Base-by-base conservation (phyloP, 1,140 invertebrate genomes). In the Hypothenemus hampei region DNA sequence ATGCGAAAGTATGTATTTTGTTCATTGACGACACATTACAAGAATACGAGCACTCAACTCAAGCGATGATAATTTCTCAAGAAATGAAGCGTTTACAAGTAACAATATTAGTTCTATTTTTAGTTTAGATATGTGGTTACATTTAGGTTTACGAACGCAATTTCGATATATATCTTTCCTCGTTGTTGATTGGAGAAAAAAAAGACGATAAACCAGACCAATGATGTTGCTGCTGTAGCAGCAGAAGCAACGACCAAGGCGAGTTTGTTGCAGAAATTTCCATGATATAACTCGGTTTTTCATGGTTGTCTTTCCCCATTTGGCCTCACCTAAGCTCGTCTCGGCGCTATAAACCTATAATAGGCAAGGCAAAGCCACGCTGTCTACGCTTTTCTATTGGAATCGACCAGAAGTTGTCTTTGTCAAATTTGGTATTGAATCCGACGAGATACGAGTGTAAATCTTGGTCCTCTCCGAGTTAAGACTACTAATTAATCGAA, bases 391-490 rank as follows among this genome's bases (percentile, higher is more conserved):
- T 68, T 70, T 70, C 68, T 65, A 70, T 66, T 63, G 62, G 64
- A 66, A 67, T 66, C 63, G 66, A 64, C 47, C 29, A 59, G 66
- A 63, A 69, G 62, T 61, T 55, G 68, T 65, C 68, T 66, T 67
- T 63, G 62, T 67, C 69, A 68, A 69, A 71, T 71, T 71, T 71
- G 69, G 69, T 67, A 71, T 67, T 60, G 65, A 61, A 62, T 65
- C 63, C 61, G 49, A 62, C 60, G 63, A 61, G 61, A 62, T 61
- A 65, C 65, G 67, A 60, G 64, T 64, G 65, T 68, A 70, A 67
- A 69, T 66, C 65, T 67, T 63, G 51, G 62, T 52, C 60, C 49
- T 35, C 31, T 59, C 46, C 60, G 54, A 58, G 62, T 53, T 16
- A 36, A 51, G 67, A 69, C 67, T 70, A 67, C 67, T 69, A 70